Evolutionary conservation across 2,888 invertebrate genomes (phyloP).

Genomic region (Cabera pusaria): DNA sequence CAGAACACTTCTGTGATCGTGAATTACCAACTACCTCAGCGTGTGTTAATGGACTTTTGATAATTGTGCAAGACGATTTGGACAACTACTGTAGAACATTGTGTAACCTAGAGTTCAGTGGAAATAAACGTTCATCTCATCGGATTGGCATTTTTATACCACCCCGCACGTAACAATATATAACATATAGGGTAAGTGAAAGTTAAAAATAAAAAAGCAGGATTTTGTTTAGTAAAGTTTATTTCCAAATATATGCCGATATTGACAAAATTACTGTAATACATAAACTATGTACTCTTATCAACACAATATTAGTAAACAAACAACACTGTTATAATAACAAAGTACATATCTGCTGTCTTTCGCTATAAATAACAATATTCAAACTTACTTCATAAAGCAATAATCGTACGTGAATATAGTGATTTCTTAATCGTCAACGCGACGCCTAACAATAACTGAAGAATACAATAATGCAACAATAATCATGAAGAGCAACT

Average conservation of each 20-base stretch:
- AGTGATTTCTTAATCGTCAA: background rate
- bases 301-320: slow-evolving; percentile 29
- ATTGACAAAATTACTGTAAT: slow-evolving; percentile 23
- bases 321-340: slow-evolving; percentile 24
- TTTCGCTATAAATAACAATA: slow-evolving; percentile 14
- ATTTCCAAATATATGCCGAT: slow-evolving; percentile 27
- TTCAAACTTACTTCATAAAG: slow-evolving; percentile 16
- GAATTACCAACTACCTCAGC: no score
- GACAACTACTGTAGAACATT: no score
- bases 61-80: no score
- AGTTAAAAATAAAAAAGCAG: background rate
- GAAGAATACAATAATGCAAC: slow-evolving; percentile 15
- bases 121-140: no score
- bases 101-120: no score
- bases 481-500: slow-evolving; percentile 11
- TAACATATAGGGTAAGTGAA: no score
- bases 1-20: no score
- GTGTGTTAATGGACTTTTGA: no score
- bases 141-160: no score
- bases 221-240: slow-evolving; percentile 25
- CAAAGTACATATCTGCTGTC: slow-evolving; percentile 9
- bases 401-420: slow-evolving; percentile 8
- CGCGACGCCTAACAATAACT: no score
- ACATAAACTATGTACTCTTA: slow-evolving; percentile 23
- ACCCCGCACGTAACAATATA: no score